Conservation (phyloP, 2,797 vertebrate genomes). For the Rhinoraja longicauda region DNA sequence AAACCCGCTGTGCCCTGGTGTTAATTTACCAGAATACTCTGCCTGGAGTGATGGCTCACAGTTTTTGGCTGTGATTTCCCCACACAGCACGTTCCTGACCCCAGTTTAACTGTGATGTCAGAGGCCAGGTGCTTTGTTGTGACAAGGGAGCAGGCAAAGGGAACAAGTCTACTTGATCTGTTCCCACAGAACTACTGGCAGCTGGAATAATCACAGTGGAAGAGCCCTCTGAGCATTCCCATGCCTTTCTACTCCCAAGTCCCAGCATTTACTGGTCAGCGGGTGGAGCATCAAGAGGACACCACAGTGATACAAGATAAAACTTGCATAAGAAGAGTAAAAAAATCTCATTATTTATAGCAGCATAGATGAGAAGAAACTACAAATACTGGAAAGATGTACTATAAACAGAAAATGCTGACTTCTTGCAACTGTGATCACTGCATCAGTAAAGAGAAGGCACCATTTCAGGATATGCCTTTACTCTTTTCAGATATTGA, state of each 20-base stretch:
- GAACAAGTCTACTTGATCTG: not conserved
- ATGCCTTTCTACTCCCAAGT: not conserved
- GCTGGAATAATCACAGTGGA: conserved; percentile 2
- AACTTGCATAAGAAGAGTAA: not conserved
- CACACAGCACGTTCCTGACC: not conserved
- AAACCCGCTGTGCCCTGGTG: not conserved
- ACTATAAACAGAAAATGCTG: not conserved
- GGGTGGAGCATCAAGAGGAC: not conserved
- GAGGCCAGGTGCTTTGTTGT: not conserved
- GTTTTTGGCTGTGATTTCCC: conserved; percentile 18
- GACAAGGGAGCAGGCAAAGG: not conserved
- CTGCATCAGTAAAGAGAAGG: not conserved
- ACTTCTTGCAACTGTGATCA: not conserved
- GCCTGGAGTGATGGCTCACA: not conserved
- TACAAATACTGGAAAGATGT: not conserved
- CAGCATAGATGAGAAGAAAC: not conserved
- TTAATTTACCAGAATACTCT: not conserved
- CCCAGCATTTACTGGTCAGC: not conserved
- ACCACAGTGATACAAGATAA: not conserved
- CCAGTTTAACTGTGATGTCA: not conserved
- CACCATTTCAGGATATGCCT: not conserved
- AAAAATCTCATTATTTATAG: not conserved
- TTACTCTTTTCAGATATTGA: not conserved
- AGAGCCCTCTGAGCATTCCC: not conserved
- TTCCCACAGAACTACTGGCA: not conserved